Evolutionary conservation across 2,113 vertebrate species (phyloP).

Genomic region (Heterotis niloticus): DNA sequence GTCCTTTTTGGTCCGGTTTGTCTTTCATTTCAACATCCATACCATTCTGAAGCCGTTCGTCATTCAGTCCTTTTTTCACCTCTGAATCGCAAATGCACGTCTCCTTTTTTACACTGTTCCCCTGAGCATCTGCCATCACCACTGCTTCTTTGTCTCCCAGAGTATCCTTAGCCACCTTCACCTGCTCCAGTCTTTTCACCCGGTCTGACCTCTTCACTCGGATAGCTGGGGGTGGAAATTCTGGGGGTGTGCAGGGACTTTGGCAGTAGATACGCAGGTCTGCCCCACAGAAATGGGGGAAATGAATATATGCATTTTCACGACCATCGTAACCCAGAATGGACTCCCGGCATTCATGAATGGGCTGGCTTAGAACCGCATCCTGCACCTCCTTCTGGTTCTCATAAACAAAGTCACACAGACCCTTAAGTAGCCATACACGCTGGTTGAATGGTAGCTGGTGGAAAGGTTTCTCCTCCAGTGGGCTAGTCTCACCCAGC

Average conservation of each 20-base stretch:
- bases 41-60: background rate
- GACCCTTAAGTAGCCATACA: slow-evolving; percentile 91
- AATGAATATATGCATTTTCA: slow-evolving; percentile 93
- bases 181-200: slow-evolving; percentile 49
- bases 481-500: slow-evolving; percentile 81
- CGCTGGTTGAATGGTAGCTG: slow-evolving; percentile 83
- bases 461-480: slow-evolving; percentile 86
- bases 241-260: slow-evolving; percentile 77
- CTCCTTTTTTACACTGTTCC: background rate
- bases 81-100: background rate
- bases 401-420: slow-evolving; percentile 93
- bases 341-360: slow-evolving; percentile 96
- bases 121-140: background rate
- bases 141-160: background rate
- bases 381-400: slow-evolving; percentile 93
- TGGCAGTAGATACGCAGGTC: slow-evolving; percentile 94
- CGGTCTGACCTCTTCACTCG: slow-evolving; percentile 51
- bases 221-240: slow-evolving; percentile 73
- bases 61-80: slow-evolving; percentile 4
- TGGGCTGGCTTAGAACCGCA: slow-evolving; percentile 88
- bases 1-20: background rate
- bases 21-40: background rate
- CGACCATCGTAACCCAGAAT: slow-evolving; percentile 91
- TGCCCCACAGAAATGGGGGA: slow-evolving; percentile 96
- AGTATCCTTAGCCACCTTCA: background rate